Evolutionary conservation across 2,113 vertebrate genomes (phyloP).

Genomic region (Setophaga kirtlandii): DNA sequence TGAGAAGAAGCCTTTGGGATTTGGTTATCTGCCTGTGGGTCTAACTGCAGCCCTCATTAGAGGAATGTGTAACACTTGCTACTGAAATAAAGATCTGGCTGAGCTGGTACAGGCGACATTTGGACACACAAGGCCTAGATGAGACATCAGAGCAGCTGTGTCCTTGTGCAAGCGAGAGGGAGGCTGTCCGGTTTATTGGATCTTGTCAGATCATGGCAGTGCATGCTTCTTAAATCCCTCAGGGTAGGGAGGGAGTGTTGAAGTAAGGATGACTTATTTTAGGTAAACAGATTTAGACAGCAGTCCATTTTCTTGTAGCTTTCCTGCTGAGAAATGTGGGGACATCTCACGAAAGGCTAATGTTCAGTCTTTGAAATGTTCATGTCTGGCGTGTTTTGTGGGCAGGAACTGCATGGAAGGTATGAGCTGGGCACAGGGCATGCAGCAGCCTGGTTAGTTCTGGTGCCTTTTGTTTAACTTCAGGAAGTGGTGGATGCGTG

Average conservation of each 20-base stretch:
- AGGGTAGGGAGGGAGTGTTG: not conserved
- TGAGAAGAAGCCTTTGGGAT: not conserved
- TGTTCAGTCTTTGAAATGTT: accelerated
- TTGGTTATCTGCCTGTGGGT: conserved; percentile 2
- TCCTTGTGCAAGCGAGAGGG: conserved; percentile 16
- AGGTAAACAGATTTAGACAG: conserved; percentile 42
- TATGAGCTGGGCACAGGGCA: not conserved
- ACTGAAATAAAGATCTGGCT: not conserved
- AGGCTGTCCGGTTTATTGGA: conserved; percentile 43
- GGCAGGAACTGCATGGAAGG: not conserved
- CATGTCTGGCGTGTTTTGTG: not conserved
- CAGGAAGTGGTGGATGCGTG: not conserved
- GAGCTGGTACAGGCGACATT: not conserved
- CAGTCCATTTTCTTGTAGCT: not conserved
- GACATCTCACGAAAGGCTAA: not conserved
- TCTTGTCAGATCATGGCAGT: conserved; percentile 53
- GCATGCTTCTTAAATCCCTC: conserved; percentile 48
- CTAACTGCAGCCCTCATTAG: not conserved
- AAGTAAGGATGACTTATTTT: conserved; percentile 45
- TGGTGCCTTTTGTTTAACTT: not conserved
- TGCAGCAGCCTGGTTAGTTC: not conserved
- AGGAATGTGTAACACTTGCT: not conserved
- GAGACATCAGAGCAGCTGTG: conserved; percentile 55
- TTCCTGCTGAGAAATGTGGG: not conserved
- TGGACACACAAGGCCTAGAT: not conserved